Conservation (phyloP, 2,888 invertebrate genomes). For the Junonia oenone region DNA sequence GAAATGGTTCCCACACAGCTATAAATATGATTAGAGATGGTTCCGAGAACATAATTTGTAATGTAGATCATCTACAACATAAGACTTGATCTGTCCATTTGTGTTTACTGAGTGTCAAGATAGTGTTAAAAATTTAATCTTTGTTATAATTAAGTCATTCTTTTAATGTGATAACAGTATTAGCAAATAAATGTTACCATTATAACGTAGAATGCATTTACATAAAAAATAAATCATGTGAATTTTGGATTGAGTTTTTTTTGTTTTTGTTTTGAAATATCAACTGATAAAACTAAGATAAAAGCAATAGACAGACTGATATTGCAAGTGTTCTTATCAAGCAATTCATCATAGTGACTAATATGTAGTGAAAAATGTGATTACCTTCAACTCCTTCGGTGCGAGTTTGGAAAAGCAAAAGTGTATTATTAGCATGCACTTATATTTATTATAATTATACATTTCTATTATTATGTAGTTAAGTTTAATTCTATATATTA, state of each 20-base stretch:
- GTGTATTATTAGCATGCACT: slow-evolving; percentile 50
- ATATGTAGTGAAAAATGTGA: slow-evolving; percentile 14
- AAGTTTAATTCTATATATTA: no score
- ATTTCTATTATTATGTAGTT: no score
- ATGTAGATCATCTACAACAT: slow-evolving; percentile 5
- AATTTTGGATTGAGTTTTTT: no score
- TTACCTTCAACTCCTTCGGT: slow-evolving; percentile 74
- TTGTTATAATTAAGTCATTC: neutral
- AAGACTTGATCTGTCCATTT: neutral
- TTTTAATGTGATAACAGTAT: neutral
- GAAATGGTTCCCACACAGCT: slow-evolving; percentile 31
- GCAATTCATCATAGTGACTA: slow-evolving; percentile 6
- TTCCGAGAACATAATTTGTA: neutral
- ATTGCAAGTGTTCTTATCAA: neutral
- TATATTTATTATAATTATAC: neutral
- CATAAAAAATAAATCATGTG: no score
- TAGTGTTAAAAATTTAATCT: slow-evolving; percentile 7
- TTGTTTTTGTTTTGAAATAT: slow-evolving; percentile 13
- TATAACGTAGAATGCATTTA: neutral
- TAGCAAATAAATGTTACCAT: neutral
- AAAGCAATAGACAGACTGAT: neutral
- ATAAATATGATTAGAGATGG: slow-evolving; percentile 27
- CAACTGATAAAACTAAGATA: slow-evolving; percentile 8
- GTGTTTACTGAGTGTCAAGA: slow-evolving; percentile 10
- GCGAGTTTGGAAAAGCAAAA: slow-evolving; percentile 53